Conservation (phyloP, 1,140 invertebrate genomes). For the Drosophila baimaii region DNA sequence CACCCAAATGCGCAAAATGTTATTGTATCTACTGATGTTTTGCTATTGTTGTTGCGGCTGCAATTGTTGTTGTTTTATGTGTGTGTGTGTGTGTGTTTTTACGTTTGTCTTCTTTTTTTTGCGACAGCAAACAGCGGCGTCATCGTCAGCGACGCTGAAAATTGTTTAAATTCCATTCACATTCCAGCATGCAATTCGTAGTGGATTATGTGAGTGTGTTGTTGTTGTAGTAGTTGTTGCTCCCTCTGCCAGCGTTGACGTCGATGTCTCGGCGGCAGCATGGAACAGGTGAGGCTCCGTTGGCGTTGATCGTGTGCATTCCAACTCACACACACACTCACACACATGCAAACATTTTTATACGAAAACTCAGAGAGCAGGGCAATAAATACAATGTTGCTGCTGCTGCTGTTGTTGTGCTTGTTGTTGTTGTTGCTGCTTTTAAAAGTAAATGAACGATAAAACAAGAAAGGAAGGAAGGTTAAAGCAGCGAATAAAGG, state of each 20-base stretch:
- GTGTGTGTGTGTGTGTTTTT: slow-evolving; percentile 16
- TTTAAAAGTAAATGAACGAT: slow-evolving; percentile 81
- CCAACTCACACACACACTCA: slow-evolving; percentile 63
- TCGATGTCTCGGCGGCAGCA: slow-evolving; percentile 65
- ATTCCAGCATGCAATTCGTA: slow-evolving; percentile 84
- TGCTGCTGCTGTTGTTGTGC: slow-evolving; percentile 24
- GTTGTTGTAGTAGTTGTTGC: slow-evolving; percentile 49
- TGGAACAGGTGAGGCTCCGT: slow-evolving; percentile 78
- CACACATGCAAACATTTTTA: slow-evolving; percentile 47
- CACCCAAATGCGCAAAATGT: slow-evolving; percentile 38
- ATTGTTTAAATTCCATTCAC: slow-evolving; percentile 84
- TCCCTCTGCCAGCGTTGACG: slow-evolving; percentile 37
- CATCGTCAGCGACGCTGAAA: slow-evolving; percentile 81
- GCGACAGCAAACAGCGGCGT: slow-evolving; percentile 61
- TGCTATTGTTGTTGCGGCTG: slow-evolving; percentile 10
- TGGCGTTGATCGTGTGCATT: slow-evolving; percentile 73
- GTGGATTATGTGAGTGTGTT: slow-evolving; percentile 62
- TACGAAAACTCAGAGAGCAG: slow-evolving; percentile 50
- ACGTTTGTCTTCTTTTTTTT: slow-evolving; percentile 26
- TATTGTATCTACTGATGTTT: slow-evolving; percentile 13
- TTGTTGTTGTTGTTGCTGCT: slow-evolving; percentile 54
- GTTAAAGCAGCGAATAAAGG: slow-evolving; percentile 4
- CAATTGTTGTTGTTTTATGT: slow-evolving; percentile 19
- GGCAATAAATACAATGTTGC: slow-evolving; percentile 70
- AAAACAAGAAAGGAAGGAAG: slow-evolving; percentile 67